These are phyloP conservation scores for Ursus arctos DNA, from an alignment of 2,113 vertebrate species.

Conservation along the genomic window DNA sequence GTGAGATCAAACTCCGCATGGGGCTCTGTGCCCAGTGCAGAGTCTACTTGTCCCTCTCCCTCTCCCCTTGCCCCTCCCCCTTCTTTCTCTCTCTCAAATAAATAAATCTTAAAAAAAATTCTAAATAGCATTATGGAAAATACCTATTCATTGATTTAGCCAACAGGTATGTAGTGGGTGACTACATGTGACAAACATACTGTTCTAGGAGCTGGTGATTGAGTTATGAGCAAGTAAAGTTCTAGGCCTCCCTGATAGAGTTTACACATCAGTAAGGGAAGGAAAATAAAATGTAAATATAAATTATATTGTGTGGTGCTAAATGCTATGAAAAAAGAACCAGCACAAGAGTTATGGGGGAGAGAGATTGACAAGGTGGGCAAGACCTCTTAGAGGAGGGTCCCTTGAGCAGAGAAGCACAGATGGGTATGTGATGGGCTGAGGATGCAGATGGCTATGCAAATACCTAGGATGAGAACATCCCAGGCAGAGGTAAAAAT, in stretches of 20 bases:
- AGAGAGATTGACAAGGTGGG: background rate
- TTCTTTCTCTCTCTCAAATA: too few species aligned
- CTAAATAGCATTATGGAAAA: background rate
- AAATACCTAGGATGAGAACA: background rate
- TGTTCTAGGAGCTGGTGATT: background rate
- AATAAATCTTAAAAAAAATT: background rate
- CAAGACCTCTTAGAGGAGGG: background rate
- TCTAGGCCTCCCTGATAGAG: background rate
- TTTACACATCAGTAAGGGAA: background rate
- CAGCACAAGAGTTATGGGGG: background rate
- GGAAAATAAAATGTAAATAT: background rate
- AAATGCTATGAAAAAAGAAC: background rate
- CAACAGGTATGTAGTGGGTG: background rate
- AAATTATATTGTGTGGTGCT: background rate
- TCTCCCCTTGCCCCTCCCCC: background rate
- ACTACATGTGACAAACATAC: background rate
- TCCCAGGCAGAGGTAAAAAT: background rate
- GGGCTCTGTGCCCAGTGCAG: background rate
- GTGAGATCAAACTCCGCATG: background rate
- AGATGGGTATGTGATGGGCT: rapidly evolving
- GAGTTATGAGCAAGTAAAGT: background rate
- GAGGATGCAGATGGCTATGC: too few species aligned
- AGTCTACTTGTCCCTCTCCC: background rate
- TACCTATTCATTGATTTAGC: background rate
- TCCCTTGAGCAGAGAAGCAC: background rate